Base-by-base conservation (phyloP, 1,140 invertebrate species). In the Rhizoglyphus robini region DNA sequence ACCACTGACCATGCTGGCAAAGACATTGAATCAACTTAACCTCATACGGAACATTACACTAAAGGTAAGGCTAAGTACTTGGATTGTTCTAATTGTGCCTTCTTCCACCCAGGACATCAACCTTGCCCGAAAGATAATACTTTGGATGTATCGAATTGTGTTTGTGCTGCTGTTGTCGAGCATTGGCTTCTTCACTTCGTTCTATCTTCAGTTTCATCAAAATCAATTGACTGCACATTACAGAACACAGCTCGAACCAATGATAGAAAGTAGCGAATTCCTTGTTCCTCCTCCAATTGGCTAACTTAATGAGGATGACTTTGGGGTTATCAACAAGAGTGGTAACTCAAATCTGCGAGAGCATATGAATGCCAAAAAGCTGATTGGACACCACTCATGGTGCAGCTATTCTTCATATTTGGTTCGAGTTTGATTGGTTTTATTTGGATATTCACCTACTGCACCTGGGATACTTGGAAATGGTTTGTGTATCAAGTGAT, bases 1-100 rank as follows among this genome's bases (percentile, higher is more conserved):
- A n/a, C n/a, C n/a, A n/a, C n/a, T n/a, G n/a, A n/a, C n/a, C n/a
- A n/a, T 90, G 72, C 79, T 93, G 29, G 76, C 83, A 0, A 80
- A 84, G 78, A 85, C 83, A 58, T 77, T 90, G 67, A 80, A 85
- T 36, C 86, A 84, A 5, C 75, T 92, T 32, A 83, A 90, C 70
- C 81, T 81, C 62, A 77, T 91, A 32, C 15, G 25, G 3, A 1
- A 27, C 27, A 15, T n/a, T 29, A 87, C 87, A 69, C 84, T 86
- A 64, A 85, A 66, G 83, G 84, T 66, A 86, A 88, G 68, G 83
- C 90, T n/a, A n/a, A n/a, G n/a, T n/a, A n/a, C n/a, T n/a, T n/a
- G n/a, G n/a, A n/a, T n/a, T n/a, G n/a, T n/a, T n/a, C n/a, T n/a
- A n/a, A n/a, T n/a, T n/a, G n/a, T n/a, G n/a, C n/a, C n/a, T n/a